These are phyloP conservation scores for Amblyopsis rosae DNA, from an alignment of 2,113 vertebrate species.

Conservation along the genomic window DNA sequence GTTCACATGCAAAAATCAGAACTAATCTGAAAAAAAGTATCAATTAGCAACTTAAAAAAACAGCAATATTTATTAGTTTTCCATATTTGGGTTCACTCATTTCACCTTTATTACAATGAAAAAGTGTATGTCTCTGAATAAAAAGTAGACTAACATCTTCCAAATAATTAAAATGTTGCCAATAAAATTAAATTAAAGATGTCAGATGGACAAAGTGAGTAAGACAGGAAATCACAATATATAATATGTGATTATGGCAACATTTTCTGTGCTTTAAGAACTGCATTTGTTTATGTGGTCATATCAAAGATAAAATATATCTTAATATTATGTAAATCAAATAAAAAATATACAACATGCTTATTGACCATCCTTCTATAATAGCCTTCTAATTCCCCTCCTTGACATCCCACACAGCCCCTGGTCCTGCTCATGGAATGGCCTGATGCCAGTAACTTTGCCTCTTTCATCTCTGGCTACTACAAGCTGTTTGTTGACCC, in stretches of 20 bases:
- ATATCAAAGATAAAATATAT: background rate
- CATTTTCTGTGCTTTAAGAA: background rate
- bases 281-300: no score
- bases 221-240: no score
- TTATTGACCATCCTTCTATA: constrained; percentile 36
- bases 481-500: constrained; percentile 96
- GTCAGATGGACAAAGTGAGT: no score
- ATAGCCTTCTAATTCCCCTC: constrained; percentile 47
- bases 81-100: background rate
- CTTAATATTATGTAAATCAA: constrained; percentile 9
- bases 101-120: no score
- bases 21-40: background rate
- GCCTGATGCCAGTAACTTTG: constrained; percentile 96
- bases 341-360: constrained; percentile 43
- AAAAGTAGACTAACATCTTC: no score
- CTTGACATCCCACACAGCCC: constrained; percentile 76
- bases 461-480: constrained; percentile 96
- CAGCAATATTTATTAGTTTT: background rate
- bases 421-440: constrained; percentile 97
- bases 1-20: background rate
- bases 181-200: no score
- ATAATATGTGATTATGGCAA: no score
- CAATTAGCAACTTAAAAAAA: background rate
- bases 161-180: no score
- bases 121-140: no score